Conservation (phyloP, 1,140 invertebrate genomes). For the Mylabris phalerata region DNA sequence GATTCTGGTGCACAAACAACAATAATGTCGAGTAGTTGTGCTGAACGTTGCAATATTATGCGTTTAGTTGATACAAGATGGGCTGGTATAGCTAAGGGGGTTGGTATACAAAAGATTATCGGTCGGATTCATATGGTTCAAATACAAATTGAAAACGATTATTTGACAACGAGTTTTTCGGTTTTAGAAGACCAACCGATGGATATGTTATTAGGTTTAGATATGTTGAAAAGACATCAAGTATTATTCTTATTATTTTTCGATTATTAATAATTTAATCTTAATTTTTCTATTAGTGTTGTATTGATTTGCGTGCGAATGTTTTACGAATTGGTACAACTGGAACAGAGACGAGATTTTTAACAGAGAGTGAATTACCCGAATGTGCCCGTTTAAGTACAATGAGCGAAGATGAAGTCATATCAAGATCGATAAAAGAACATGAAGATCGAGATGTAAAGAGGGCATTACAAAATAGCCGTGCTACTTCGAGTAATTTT, state of each 20-base stretch:
- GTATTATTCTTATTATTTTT: conserved; percentile 39
- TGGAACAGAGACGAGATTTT: conserved; percentile 83
- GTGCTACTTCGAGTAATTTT: conserved; percentile 22
- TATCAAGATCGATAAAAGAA: conserved; percentile 46
- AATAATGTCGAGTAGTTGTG: conserved; percentile 88
- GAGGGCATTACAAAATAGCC: conserved; percentile 53
- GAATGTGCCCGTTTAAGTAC: conserved; percentile 41
- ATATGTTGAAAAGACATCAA: conserved; percentile 96
- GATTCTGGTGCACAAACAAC: conserved; percentile 93
- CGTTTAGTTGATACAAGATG: conserved; percentile 89
- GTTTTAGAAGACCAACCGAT: conserved; percentile 97
- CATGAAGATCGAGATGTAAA: conserved; percentile 58
- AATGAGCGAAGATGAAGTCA: conserved; percentile 36
- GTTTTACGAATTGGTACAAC: conserved; percentile 91
- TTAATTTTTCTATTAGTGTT: conserved; percentile 56
- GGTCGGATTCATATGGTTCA: conserved; percentile 95
- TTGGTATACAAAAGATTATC: conserved; percentile 93
- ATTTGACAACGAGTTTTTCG: conserved; percentile 92
- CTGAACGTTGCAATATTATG: conserved; percentile 93
- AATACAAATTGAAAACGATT: conserved; percentile 90
- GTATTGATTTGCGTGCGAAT: conserved; percentile 87
- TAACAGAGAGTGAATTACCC: conserved; percentile 81
- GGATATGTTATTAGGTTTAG: conserved; percentile 96
- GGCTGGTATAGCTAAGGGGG: conserved; percentile 92
- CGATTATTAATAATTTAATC: neutral